These are phyloP conservation scores for Halocynthia aurantium DNA, from an alignment of 23 tunicate species.

Conservation along the genomic window DNA sequence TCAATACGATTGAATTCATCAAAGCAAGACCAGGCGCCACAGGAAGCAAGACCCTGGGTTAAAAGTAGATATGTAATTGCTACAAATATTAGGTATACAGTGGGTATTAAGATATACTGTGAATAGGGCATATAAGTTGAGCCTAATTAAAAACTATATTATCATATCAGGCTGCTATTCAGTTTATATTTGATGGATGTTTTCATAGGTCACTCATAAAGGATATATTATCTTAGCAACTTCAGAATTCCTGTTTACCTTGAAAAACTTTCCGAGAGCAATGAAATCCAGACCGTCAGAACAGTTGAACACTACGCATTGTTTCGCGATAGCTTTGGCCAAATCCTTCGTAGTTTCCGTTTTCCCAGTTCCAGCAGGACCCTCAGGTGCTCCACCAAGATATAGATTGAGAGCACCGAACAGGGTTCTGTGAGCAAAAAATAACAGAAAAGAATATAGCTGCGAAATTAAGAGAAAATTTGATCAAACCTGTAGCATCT, in stretches of 20 bases:
- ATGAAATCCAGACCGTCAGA: conserved; percentile 95
- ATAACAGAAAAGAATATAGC: background rate
- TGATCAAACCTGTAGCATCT: conserved; percentile 77
- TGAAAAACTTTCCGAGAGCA: conserved; percentile 97
- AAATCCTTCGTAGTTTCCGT: conserved; percentile 96
- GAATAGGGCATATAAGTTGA: too few relatives aligned
- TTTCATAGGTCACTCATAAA: too few relatives aligned
- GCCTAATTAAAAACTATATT: too few relatives aligned
- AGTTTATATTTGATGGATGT: too few relatives aligned
- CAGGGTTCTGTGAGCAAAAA: conserved; percentile 39
- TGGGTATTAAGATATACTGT: too few relatives aligned
- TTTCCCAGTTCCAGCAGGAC: conserved; percentile 97
- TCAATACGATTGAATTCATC: conserved; percentile 92
- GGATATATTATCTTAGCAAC: too few relatives aligned
- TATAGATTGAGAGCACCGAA: conserved; percentile 93
- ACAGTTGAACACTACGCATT: conserved; percentile 97
- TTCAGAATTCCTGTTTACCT: conserved; percentile 24
- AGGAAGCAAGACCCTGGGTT: conserved; percentile 83
- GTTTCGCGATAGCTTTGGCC: conserved; percentile 95
- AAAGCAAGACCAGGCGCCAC: conserved; percentile 96
- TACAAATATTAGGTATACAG: too few relatives aligned
- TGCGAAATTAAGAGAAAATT: background rate
- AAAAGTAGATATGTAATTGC: background rate
- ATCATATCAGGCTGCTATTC: too few relatives aligned
- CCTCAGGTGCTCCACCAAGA: conserved; percentile 98